A percentile compares a stretch with the other conserved stretches of the same genome.
phyloP scores from a whole-genome alignment of 1,140 invertebrate species.

The Mylabris phalerata region DNA sequence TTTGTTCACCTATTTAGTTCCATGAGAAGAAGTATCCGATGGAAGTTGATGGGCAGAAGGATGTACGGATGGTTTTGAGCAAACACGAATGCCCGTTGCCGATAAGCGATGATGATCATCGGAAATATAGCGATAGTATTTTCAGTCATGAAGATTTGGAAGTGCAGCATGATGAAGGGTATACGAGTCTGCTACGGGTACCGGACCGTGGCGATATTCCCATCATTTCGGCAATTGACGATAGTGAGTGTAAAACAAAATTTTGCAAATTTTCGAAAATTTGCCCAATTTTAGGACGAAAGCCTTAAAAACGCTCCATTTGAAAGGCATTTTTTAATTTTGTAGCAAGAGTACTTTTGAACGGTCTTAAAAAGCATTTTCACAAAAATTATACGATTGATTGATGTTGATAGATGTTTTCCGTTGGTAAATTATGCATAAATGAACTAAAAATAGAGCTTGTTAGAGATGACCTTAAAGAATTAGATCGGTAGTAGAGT shows the following conservation, averaged over 20 bases:
- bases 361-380: too few species aligned
- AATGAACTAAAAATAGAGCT: too few species aligned
- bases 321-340: too few species aligned
- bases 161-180: background rate
- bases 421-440: too few species aligned
- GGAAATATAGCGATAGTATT: background rate
- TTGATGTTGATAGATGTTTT: too few species aligned
- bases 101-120: slow-evolving; percentile 6
- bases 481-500: too few species aligned
- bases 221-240: slow-evolving; percentile 58
- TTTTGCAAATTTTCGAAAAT: background rate
- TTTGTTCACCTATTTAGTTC: slow-evolving; percentile 33
- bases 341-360: too few species aligned
- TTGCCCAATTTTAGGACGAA: too few species aligned
- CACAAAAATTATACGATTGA: too few species aligned
- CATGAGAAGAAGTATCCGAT: slow-evolving; percentile 47
- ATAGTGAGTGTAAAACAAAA: slow-evolving; percentile 40
- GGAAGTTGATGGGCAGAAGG: slow-evolving; percentile 41
- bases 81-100: slow-evolving; percentile 35
- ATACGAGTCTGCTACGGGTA: background rate
- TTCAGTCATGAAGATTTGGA: too few species aligned
- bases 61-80: slow-evolving; percentile 32
- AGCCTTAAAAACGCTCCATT: too few species aligned
- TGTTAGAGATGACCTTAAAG: too few species aligned
- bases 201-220: slow-evolving; percentile 65